Evolutionary conservation across 1,140 invertebrate species (phyloP), one percentile per base, ranked within the genome.

Genomic region (Camponotus pennsylvanicus): DNA sequence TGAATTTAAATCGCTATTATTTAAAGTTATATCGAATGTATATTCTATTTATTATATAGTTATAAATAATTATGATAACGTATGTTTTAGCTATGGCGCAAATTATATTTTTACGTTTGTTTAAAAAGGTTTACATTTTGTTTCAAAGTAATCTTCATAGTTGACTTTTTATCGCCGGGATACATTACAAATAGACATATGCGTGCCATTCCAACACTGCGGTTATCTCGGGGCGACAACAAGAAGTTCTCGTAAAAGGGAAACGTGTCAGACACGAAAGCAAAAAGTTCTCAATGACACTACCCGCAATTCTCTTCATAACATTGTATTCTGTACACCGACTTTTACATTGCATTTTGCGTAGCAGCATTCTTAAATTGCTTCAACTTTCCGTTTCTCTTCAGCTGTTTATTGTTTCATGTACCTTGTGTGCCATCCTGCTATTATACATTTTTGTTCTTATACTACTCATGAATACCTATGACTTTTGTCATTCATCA

Each of bases 231-330:
- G 49, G n/a, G 75, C 70, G 59, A n/a, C 76, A 73, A 85, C 77
- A 86, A 90, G 80, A 87, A 92, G 86, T 42, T 69, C 87, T 92
- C 88, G 79, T 92, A 92, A 93, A 92, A 89, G 86, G 59, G 80
- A 88, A 92, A 90, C 86, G 79, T 61, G 88, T 89, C 61, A 61
- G 83, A 93, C 87, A 89, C 52, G 80, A 82, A 82, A 87, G 86
- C 88, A 91, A 92, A 92, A 92, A 92, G 75, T 66, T 79, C 86
- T 76, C 88, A 90, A 92, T 90, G 88, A 90, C 75, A 86, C 86
- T 61, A 89, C 90, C 87, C 75, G 79, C 92, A 89, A 89, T 73
- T 82, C 90, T 87, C 91, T 92, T 92, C 90, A 91, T 86, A 80
- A 85, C 86, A 77, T 80, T 89, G 70, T 89, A 69, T 86, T 57